Conservation (phyloP, 1,140 invertebrate species). For the Tetraneura akinire region DNA sequence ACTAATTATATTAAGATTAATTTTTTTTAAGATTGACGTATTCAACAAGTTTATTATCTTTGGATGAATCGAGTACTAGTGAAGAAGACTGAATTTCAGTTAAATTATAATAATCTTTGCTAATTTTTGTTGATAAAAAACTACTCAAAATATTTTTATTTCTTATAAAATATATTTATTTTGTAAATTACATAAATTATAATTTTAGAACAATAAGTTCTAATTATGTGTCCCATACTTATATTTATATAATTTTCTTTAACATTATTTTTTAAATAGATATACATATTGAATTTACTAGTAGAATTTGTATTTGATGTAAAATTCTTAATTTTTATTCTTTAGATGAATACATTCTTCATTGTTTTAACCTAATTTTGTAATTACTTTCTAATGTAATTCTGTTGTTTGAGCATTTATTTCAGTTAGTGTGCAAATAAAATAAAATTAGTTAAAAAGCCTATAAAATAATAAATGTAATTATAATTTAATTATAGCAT, state of each 20-base stretch:
- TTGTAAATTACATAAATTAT: slow-evolving; percentile 21
- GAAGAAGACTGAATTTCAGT: slow-evolving; percentile 29
- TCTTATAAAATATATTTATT: background rate
- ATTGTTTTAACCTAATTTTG: background rate
- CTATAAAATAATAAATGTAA: background rate
- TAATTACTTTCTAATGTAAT: background rate
- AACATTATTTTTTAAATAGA: background rate
- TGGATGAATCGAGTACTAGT: slow-evolving; percentile 10
- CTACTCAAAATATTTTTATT: background rate
- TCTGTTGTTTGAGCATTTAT: background rate
- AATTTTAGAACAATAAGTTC: background rate
- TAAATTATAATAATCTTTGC: background rate
- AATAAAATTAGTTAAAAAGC: background rate
- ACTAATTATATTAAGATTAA: background rate
- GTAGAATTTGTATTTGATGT: background rate
- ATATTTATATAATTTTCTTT: background rate
- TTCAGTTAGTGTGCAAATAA: background rate
- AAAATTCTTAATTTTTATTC: background rate
- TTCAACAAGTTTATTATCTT: background rate
- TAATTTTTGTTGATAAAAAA: background rate
- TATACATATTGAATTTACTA: background rate
- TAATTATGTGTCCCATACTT: background rate
- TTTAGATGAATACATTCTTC: no score
- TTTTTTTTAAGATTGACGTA: slow-evolving; percentile 28
- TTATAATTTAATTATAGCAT: background rate